Conservation (phyloP, 2,113 vertebrate species). For the Corythaixoides concolor region DNA sequence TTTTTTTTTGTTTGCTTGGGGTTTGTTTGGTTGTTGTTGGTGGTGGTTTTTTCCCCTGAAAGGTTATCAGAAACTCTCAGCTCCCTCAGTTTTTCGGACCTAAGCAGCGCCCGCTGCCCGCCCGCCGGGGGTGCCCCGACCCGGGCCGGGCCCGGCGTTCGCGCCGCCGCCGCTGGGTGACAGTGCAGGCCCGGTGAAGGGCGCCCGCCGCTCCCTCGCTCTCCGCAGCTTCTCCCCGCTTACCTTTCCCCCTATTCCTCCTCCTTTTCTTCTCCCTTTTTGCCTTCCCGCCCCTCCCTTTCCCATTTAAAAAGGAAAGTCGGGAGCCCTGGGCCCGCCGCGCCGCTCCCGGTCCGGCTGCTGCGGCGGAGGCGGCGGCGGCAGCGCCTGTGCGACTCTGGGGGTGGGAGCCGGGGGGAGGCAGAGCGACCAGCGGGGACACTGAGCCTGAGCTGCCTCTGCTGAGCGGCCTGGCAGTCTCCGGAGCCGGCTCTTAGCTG, state of each 20-base stretch:
- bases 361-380: background rate
- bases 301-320: background rate
- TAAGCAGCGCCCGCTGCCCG: no score
- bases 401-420: background rate
- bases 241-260: background rate
- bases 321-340: background rate
- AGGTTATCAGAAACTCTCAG: no score
- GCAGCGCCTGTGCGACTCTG: background rate
- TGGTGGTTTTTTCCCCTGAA: no score
- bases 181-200: constrained; percentile 39
- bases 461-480: background rate
- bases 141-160: background rate
- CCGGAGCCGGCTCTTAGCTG: background rate
- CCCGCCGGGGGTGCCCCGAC: background rate
- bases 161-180: constrained; percentile 64
- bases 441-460: background rate
- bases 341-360: background rate
- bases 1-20: no score
- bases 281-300: background rate
- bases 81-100: no score
- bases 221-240: background rate
- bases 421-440: background rate
- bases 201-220: background rate
- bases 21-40: no score
- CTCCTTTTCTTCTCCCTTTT: background rate